Evolutionary conservation across 2,888 invertebrate genomes (phyloP).

Genomic region (Agrotis puta): DNA sequence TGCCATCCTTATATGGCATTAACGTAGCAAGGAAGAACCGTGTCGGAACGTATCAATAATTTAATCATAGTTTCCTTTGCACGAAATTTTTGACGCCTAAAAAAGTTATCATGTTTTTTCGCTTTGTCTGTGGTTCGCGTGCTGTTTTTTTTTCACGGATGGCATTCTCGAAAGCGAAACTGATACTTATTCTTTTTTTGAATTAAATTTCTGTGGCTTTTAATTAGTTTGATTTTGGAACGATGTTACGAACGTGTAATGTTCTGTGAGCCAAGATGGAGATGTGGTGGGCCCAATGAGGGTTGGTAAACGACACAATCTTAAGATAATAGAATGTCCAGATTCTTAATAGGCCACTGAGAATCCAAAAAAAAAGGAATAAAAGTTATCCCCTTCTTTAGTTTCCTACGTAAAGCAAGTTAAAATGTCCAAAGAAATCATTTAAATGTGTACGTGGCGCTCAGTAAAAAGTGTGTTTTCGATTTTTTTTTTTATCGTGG

Average conservation of each 20-base stretch:
- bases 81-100: slow-evolving; percentile 74
- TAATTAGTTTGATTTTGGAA: slow-evolving; percentile 5
- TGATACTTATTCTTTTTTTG: slow-evolving; percentile 46
- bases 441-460: no score
- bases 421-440: no score
- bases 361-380: no score
- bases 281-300: no score
- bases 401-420: no score
- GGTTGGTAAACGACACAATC: no score
- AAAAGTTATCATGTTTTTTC: slow-evolving; percentile 72
- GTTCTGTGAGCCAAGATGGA: no score
- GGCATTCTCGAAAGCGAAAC: slow-evolving; percentile 68
- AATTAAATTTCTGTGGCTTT: slow-evolving; percentile 31
- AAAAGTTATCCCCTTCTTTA: no score
- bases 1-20: slow-evolving; percentile 52
- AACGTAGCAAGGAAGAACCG: slow-evolving; percentile 71
- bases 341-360: no score
- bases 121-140: slow-evolving; percentile 70
- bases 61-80: slow-evolving; percentile 76
- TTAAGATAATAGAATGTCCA: no score
- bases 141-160: slow-evolving; percentile 63
- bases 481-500: no score
- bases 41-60: slow-evolving; percentile 78
- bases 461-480: no score
- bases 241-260: neutral